Evolutionary conservation across 1,140 invertebrate genomes (phyloP).

Genomic region (Propsilocerus akamusi): DNA sequence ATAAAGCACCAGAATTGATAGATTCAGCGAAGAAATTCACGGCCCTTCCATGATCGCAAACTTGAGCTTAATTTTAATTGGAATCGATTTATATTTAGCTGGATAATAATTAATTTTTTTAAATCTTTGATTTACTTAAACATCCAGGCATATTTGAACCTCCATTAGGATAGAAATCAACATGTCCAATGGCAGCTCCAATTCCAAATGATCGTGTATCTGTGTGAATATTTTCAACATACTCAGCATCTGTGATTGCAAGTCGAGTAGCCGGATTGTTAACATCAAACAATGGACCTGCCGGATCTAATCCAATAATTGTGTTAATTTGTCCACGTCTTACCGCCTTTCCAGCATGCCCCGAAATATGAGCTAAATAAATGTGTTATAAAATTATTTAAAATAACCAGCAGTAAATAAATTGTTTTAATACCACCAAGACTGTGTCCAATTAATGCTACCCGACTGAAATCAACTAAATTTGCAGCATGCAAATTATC

Average conservation of each 20-base stretch:
- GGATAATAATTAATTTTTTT: too few species aligned
- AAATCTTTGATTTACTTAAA: neutral
- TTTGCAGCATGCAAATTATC: conserved; percentile 25
- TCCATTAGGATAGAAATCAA: conserved; percentile 25
- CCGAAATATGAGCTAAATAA: conserved; percentile 34
- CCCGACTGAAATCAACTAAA: conserved; percentile 29
- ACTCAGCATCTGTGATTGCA: conserved; percentile 29
- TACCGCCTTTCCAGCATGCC: conserved; percentile 14
- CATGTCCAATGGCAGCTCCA: conserved; percentile 24
- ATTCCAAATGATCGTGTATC: conserved; percentile 30
- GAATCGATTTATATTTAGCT: too few species aligned
- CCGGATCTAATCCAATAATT: conserved; percentile 27
- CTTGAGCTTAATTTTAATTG: too few species aligned
- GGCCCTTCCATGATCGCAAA: conserved; percentile 15
- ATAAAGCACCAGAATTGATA: conserved; percentile 5
- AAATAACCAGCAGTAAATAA: too few species aligned
- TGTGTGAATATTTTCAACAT: conserved; percentile 45
- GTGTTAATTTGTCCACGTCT: conserved; percentile 5
- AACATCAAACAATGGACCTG: conserved; percentile 24
- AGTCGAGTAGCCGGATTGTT: conserved; percentile 23
- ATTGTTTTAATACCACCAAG: too few species aligned
- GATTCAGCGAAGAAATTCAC: conserved; percentile 18
- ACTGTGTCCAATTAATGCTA: conserved; percentile 46
- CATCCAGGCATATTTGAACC: conserved; percentile 8
- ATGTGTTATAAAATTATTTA: too few species aligned